A percentile compares a stretch with the other conserved stretches of the same genome.
Evolutionary conservation across 53 echinoderm and acorn worm genomes (phyloP).

Genomic region (Holothuria leucospilota): DNA sequence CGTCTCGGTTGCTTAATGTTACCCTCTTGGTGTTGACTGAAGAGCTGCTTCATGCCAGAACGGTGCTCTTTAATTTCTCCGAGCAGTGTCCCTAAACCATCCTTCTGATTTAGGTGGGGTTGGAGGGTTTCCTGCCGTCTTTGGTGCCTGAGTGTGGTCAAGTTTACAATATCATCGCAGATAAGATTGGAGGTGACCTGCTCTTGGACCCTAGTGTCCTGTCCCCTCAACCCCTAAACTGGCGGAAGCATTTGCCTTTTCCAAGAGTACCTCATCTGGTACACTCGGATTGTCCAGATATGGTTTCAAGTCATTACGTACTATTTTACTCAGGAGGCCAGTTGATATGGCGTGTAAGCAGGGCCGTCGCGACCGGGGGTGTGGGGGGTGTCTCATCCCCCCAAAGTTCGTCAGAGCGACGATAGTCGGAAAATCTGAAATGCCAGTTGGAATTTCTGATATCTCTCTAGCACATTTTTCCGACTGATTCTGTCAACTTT

Average conservation of each 20-base stretch:
- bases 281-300: not conserved
- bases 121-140: not conserved
- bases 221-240: not conserved
- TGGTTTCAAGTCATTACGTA: conserved; percentile 20
- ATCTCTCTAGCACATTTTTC: no score
- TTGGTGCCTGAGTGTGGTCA: not conserved
- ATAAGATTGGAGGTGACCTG: not conserved
- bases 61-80: conserved; percentile 30
- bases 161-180: not conserved
- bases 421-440: no score
- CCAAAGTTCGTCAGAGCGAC: no score
- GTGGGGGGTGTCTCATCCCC: no score
- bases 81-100: conserved; percentile 22
- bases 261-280: conserved; percentile 16
- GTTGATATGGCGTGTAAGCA: conserved; percentile 31
- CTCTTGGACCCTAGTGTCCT: not conserved
- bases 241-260: conserved; percentile 20
- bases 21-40: not conserved
- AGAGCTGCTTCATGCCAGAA: conserved; percentile 1
- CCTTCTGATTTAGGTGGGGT: conserved; percentile 38
- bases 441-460: no score
- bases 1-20: not conserved
- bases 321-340: conserved; percentile 18
- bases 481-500: no score
- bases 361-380: no score